phyloP scores from a whole-genome alignment of 1,140 invertebrate genomes.

The Dolichoris vasculosae region DNA sequence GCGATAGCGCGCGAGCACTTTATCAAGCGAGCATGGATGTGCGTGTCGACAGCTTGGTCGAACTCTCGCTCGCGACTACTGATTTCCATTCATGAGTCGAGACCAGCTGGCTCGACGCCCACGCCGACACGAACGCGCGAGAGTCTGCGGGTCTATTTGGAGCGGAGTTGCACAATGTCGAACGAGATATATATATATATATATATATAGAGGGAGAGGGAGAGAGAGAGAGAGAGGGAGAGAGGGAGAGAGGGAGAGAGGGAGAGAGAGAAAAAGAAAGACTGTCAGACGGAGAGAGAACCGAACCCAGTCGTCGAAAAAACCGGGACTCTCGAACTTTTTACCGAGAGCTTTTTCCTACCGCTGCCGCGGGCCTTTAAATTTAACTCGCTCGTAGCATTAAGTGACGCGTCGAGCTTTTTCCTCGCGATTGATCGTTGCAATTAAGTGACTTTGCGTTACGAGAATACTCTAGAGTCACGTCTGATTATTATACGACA shows the following conservation, averaged over 20 bases:
- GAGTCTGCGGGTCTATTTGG: constrained; percentile 32
- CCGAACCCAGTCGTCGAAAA: background rate
- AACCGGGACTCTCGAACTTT: background rate
- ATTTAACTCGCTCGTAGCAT: no score
- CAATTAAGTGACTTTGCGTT: no score
- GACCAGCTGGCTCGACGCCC: constrained; percentile 52
- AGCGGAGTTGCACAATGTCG: constrained; percentile 50
- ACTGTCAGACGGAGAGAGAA: constrained; percentile 16
- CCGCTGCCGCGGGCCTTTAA: background rate
- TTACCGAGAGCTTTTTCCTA: no score
- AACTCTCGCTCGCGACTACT: background rate
- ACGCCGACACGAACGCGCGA: constrained; percentile 50
- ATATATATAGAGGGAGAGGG: no score
- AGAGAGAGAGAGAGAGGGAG: no score
- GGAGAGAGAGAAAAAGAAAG: no score
- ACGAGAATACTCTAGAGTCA: no score
- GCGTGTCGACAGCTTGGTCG: background rate
- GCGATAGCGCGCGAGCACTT: background rate
- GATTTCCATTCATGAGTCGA: constrained; percentile 38
- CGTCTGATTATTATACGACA: background rate
- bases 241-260: no score
- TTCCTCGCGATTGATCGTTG: no score
- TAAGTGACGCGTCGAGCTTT: no score
- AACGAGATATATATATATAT: no score
- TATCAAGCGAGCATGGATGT: background rate